Evolutionary conservation across 2,113 vertebrate genomes (phyloP).

Genomic region (Camelus bactrianus): DNA sequence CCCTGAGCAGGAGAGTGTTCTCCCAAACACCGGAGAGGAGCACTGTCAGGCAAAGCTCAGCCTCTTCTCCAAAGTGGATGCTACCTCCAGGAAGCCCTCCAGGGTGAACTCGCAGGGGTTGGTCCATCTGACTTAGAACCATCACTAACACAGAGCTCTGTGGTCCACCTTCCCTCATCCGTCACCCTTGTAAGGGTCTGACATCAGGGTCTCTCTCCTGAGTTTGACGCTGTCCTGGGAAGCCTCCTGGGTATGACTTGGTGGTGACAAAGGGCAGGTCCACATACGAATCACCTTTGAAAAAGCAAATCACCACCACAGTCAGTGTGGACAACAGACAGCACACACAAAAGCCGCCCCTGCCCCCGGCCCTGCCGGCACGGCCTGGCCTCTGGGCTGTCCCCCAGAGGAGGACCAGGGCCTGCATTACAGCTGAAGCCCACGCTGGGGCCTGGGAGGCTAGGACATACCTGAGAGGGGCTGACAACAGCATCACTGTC

Average conservation of each 20-base stretch:
- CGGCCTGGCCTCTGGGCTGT: rapidly evolving
- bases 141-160: neutral
- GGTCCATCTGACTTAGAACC: neutral
- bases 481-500: neutral
- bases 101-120: neutral
- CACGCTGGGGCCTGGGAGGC: rapidly evolving
- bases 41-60: neutral
- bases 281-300: neutral
- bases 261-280: neutral
- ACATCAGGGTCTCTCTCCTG: neutral
- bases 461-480: neutral
- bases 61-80: neutral
- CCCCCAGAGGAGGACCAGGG: neutral
- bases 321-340: rapidly evolving
- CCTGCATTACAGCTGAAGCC: neutral
- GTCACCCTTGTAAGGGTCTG: no score
- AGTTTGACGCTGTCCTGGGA: neutral
- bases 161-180: rapidly evolving
- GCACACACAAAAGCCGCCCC: rapidly evolving
- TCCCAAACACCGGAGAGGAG: neutral
- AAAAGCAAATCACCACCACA: neutral
- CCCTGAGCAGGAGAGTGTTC: neutral
- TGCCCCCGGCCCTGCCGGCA: neutral
- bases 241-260: neutral
- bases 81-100: neutral